phyloP scores from a whole-genome alignment of 2,113 vertebrate species.

The Psittacula cyanocephala region DNA sequence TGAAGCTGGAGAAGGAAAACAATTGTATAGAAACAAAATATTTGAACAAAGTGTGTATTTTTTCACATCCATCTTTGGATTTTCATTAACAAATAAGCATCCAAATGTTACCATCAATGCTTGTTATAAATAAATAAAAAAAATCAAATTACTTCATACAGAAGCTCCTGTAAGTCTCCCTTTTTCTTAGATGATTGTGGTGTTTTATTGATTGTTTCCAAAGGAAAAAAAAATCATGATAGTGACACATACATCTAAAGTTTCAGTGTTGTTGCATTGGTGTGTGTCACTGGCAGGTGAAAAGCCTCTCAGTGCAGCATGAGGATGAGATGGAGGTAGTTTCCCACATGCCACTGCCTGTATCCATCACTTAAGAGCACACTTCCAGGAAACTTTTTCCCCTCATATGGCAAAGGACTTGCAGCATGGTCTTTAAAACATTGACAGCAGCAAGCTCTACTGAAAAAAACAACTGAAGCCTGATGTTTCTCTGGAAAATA shows the following conservation, averaged over 20 bases:
- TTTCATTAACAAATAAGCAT: not conserved
- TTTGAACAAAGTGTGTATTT: not conserved
- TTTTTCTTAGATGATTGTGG: not conserved
- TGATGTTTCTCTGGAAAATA: not conserved
- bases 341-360: fast-evolving
- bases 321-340: not conserved
- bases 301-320: not conserved
- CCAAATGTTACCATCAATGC: not conserved
- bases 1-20: not conserved
- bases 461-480: not conserved
- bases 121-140: not conserved
- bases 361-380: not conserved
- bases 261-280: not conserved
- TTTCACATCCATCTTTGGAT: not conserved
- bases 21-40: not conserved
- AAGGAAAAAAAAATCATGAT: not conserved
- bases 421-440: not conserved
- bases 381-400: not conserved
- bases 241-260: not conserved
- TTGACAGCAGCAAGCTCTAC: not conserved
- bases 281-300: not conserved
- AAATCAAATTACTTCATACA: not conserved
- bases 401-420: not conserved
- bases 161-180: not conserved
- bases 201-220: not conserved